Base-by-base conservation (phyloP, 2,797 vertebrate genomes). In the Momotus momota region DNA sequence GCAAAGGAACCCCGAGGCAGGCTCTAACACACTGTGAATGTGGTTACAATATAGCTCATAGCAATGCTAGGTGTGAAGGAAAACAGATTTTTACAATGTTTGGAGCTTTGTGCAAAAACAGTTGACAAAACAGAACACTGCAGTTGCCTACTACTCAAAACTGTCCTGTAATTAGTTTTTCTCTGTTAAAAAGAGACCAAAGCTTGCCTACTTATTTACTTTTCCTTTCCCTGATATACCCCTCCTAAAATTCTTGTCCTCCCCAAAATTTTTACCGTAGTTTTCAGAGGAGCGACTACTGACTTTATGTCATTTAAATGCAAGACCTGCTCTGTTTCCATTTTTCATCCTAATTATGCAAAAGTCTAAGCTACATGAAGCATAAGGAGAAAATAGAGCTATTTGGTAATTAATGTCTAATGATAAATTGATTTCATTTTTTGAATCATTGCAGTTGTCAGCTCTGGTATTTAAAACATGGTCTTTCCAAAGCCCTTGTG, bases 11-110 rank as follows among this genome's bases (percentile, higher is more conserved):
- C 93, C 91, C 0, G 83, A 97, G 94, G 93, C 94, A 95, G 91
- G 93, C 93, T 93, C 94, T 88, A 94, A 94, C 92, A 92, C 93
- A 65, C 93, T 95, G 82, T 66, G 86, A 94, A 91, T 84, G 90
- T 93, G 94, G 90, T 86, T 97, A 94, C 83, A 94, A 85, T 95
- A 94, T 46, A 95, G 96, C 95, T 96, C 20, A 31, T 96, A 96
- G 96, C 83, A 1, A 93, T 33, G 81, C 83, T 96, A 96, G 96
- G 96, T 96, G 95, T 92, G 96, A 96, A 96, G 65, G 82, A 83
- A 97, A 97, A 96, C 94, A 94, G 87, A 93, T 94, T 97, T 89
- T 96, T 93, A 94, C 93, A 96, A 86, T 94, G 77, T 95, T 93
- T 94, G 73, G 64, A 88, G 91, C 80, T 96, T 94, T 88, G 90